Evolutionary conservation across 2,113 vertebrate species (phyloP).

Genomic region (Jaculus jaculus): DNA sequence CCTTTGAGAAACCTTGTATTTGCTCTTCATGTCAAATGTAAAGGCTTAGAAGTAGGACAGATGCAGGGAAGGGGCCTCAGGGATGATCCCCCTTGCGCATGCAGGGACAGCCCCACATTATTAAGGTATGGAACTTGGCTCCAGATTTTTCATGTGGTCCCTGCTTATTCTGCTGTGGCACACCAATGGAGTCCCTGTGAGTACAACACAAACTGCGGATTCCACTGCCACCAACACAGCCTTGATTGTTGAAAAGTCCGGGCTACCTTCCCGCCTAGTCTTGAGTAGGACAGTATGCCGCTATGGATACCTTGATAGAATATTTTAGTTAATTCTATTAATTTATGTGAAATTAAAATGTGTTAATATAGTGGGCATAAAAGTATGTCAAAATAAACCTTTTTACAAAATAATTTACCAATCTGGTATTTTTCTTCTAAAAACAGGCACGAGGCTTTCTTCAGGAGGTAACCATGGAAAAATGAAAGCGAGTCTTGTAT

Average conservation of each 20-base stretch:
- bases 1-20: constrained; percentile 45
- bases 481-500: not conserved
- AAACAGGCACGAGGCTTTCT: not conserved
- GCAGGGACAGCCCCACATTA: not conserved
- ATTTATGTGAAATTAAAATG: constrained; percentile 31
- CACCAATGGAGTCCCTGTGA: not conserved
- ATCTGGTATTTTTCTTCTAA: not conserved
- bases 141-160: not conserved
- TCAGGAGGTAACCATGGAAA: not conserved
- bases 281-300: not conserved
- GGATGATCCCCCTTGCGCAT: not conserved
- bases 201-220: not conserved
- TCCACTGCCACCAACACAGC: rapidly evolving
- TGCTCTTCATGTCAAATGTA: constrained; percentile 35
- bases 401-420: not conserved
- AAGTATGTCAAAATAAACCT: not conserved
- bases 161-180: not conserved
- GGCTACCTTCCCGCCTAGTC: not conserved
- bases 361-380: not conserved
- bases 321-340: not conserved
- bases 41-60: constrained; percentile 7
- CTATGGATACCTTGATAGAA: no score
- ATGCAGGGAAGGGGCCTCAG: not conserved
- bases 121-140: not conserved
- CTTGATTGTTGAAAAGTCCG: no score